A percentile compares a stretch with the other conserved stretches of the same genome.
These are phyloP conservation scores for Himalopsyche tibetana DNA, from an alignment of 2,888 invertebrate species.

Conservation along the genomic window DNA sequence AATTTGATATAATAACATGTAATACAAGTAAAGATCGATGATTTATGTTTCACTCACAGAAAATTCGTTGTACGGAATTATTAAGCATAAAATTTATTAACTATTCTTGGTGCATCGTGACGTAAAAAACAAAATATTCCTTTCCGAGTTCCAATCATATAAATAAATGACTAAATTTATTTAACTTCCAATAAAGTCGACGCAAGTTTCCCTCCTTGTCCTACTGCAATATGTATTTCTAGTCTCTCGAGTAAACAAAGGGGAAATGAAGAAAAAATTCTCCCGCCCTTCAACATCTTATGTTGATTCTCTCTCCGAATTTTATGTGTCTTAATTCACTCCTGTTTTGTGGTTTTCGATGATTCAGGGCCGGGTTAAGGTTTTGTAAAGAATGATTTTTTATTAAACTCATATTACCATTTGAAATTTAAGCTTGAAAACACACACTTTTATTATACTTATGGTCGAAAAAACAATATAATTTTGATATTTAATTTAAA, in stretches of 20 bases:
- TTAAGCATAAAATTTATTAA: neutral
- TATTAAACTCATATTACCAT: no score
- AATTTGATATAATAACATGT: no score
- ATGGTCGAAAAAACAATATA: no score
- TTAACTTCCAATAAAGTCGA: neutral
- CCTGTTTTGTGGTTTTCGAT: slow-evolving; percentile 53
- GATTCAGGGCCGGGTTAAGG: slow-evolving; percentile 19
- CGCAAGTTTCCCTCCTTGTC: neutral
- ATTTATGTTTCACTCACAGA: no score
- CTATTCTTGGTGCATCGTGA: neutral
- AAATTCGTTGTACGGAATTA: no score
- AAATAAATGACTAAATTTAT: slow-evolving; percentile 20
- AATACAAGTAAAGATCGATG: no score
- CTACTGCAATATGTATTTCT: slow-evolving; percentile 31
- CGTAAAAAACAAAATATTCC: neutral
- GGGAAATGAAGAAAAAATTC: slow-evolving; percentile 49
- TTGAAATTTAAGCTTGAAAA: no score
- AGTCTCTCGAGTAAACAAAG: slow-evolving; percentile 52
- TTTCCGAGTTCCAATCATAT: neutral
- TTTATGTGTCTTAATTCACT: slow-evolving; percentile 56
- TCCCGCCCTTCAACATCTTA: slow-evolving; percentile 33
- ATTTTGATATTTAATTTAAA: no score
- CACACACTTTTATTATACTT: no score
- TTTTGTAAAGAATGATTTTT: no score
- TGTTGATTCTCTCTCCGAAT: slow-evolving; percentile 41